A percentile compares a stretch with the other conserved stretches of the same genome.
Conservation (phyloP, 2,797 vertebrate species). For the Thalassophryne amazonica region DNA sequence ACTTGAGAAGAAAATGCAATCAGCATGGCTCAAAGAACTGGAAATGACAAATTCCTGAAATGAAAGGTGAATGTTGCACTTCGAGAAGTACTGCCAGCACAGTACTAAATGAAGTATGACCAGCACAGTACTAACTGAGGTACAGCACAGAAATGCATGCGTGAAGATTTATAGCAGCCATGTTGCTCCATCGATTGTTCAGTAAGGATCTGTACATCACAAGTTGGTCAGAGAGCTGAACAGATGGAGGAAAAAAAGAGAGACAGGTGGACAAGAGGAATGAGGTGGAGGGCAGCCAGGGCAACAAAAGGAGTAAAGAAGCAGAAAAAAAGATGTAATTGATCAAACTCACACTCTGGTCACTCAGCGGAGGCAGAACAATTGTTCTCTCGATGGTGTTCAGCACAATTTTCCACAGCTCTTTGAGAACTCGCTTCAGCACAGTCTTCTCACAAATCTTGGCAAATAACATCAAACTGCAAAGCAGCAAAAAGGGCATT, state of each 20-base stretch:
- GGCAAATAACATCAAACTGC: conserved; percentile 92
- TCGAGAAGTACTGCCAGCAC: conserved; percentile 2
- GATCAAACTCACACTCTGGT: conserved; percentile 88
- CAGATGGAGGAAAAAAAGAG: conserved; percentile 30
- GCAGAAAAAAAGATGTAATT: conserved; percentile 9
- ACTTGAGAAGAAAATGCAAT: no score
- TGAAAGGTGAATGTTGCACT: conserved; percentile 2
- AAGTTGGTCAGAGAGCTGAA: background rate
- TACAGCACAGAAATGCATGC: no score
- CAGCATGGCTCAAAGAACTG: background rate
- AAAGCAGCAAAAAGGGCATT: conserved; percentile 15
- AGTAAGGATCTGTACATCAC: conserved; percentile 22
- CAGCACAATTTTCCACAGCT: conserved; percentile 95
- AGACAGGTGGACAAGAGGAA: conserved; percentile 26
- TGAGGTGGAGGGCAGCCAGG: background rate
- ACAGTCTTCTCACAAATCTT: conserved; percentile 99
- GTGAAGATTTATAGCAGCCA: conserved; percentile 4
- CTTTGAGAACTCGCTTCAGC: conserved; percentile 93
- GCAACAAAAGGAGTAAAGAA: conserved; percentile 9
- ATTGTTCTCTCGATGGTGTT: conserved; percentile 95
- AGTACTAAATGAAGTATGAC: no score
- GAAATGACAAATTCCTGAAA: background rate
- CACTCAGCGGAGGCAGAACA: conserved; percentile 91
- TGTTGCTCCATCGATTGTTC: conserved; percentile 25
- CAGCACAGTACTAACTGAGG: no score